phyloP scores from a whole-genome alignment of 37 sponge, comb jelly and placozoan genomes.

The Oscarella lobularis region DNA sequence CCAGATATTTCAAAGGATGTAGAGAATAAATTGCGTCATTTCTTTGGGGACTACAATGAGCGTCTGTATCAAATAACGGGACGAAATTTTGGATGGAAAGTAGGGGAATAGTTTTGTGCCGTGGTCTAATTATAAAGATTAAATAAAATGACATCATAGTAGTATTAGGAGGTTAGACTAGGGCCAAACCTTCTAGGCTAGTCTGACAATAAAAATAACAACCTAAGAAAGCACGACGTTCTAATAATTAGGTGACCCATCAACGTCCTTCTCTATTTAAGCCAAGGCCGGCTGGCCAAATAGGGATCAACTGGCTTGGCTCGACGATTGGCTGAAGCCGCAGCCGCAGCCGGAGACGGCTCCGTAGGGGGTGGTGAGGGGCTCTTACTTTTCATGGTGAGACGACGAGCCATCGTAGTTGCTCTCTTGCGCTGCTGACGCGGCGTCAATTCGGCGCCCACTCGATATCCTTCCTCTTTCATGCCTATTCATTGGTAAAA shows the following conservation, averaged over 20 bases:
- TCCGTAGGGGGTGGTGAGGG: too few relatives aligned
- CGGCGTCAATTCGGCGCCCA: background rate
- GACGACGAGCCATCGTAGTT: background rate
- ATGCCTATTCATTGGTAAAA: background rate
- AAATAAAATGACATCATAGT: too few relatives aligned
- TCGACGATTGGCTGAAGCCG: background rate
- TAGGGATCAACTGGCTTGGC: background rate
- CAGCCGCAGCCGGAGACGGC: background rate
- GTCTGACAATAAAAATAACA: too few relatives aligned
- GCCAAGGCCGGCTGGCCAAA: background rate
- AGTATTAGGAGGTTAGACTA: too few relatives aligned
- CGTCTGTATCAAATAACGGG: conserved; percentile 11
- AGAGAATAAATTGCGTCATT: conserved; percentile 12
- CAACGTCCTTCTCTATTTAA: too few relatives aligned
- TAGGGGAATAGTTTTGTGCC: too few relatives aligned
- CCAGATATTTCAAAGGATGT: conserved; percentile 28
- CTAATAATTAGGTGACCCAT: too few relatives aligned
- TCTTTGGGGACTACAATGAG: conserved; percentile 28
- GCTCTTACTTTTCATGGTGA: background rate
- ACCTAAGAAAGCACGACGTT: too few relatives aligned
- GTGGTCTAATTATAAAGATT: too few relatives aligned
- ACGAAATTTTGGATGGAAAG: conserved; percentile 16
- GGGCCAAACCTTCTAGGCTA: too few relatives aligned
- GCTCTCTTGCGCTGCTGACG: background rate
- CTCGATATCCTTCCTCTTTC: background rate